Conservation (phyloP, 1,140 invertebrate species). For the Achatina immaculata region DNA sequence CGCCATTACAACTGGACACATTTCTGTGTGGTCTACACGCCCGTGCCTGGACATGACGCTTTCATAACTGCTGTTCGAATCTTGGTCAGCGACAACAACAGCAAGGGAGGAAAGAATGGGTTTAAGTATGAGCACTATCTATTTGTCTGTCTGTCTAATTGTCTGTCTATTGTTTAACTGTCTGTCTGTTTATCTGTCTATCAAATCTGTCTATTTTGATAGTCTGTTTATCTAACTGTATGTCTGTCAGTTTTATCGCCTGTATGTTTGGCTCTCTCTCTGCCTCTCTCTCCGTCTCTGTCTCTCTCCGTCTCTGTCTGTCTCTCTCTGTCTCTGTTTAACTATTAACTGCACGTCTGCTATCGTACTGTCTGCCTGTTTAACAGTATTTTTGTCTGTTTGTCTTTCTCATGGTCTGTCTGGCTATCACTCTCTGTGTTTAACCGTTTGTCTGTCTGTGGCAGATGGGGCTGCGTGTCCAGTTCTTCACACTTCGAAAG, state of each 20-base stretch:
- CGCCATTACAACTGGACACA: conserved; percentile 51
- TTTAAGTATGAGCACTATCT: conserved; percentile 22
- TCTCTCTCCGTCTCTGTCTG: conserved; percentile 20
- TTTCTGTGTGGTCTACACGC: conserved; percentile 51
- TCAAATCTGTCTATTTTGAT: conserved; percentile 23
- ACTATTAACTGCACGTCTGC: not conserved
- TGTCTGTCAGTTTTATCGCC: conserved; percentile 15
- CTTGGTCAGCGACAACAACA: conserved; percentile 37
- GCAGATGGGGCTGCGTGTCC: too few relatives aligned
- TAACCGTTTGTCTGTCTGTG: conserved; percentile 22
- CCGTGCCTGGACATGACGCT: conserved; percentile 44
- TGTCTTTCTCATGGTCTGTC: too few relatives aligned
- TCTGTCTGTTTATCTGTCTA: conserved; percentile 5
- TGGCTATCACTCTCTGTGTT: not conserved
- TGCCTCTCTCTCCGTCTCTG: conserved; percentile 24
- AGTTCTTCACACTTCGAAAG: too few relatives aligned
- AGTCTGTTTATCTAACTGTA: conserved; percentile 27
- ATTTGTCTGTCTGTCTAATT: not conserved
- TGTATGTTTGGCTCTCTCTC: conserved; percentile 24
- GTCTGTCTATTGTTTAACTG: conserved; percentile 2
- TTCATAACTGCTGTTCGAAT: conserved; percentile 44
- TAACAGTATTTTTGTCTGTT: too few relatives aligned
- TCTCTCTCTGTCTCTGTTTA: conserved; percentile 26
- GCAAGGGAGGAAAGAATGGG: not conserved
- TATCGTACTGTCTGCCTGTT: too few relatives aligned